A percentile compares a stretch with the other conserved stretches of the same genome.
Evolutionary conservation across 2,888 invertebrate species (phyloP).

Genomic region (Leptinotarsa haldemani): DNA sequence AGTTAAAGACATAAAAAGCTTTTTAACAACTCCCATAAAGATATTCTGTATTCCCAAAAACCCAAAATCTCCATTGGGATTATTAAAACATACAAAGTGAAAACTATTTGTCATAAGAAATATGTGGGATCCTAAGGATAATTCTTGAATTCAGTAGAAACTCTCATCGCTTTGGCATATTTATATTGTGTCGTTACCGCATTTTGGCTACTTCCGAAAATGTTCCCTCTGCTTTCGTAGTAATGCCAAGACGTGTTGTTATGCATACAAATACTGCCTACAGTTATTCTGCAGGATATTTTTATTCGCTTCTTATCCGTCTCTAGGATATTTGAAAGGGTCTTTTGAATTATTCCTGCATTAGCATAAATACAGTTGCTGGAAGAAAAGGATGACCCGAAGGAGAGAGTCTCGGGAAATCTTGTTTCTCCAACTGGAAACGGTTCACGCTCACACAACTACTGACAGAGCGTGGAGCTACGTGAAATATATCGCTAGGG

Average conservation of each 20-base stretch:
- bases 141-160: too few relatives aligned
- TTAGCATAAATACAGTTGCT: slow-evolving; percentile 40
- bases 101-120: too few relatives aligned
- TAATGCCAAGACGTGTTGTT: slow-evolving; percentile 21
- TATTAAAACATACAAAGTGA: too few relatives aligned
- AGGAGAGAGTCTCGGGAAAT: slow-evolving; percentile 24
- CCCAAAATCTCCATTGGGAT: too few relatives aligned
- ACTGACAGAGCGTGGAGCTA: slow-evolving; percentile 11
- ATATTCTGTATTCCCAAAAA: too few relatives aligned
- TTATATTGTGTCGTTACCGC: not conserved
- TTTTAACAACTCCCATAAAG: too few relatives aligned
- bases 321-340: slow-evolving; percentile 26
- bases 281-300: slow-evolving; percentile 36
- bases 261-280: slow-evolving; percentile 38
- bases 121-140: too few relatives aligned
- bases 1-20: too few relatives aligned
- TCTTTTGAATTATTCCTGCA: slow-evolving; percentile 32
- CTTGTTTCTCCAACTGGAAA: slow-evolving; percentile 20
- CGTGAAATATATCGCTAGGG: slow-evolving; percentile 8
- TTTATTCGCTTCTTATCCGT: slow-evolving; percentile 39
- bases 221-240: not conserved
- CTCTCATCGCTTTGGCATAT: not conserved
- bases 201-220: slow-evolving; percentile 3
- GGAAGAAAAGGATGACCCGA: slow-evolving; percentile 22
- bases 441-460: slow-evolving; percentile 14